Percentiles rank a stretch among this genome's conserved stretches.
phyloP scores from a whole-genome alignment of 1,140 invertebrate genomes.

The Trichonephila clavipes region DNA sequence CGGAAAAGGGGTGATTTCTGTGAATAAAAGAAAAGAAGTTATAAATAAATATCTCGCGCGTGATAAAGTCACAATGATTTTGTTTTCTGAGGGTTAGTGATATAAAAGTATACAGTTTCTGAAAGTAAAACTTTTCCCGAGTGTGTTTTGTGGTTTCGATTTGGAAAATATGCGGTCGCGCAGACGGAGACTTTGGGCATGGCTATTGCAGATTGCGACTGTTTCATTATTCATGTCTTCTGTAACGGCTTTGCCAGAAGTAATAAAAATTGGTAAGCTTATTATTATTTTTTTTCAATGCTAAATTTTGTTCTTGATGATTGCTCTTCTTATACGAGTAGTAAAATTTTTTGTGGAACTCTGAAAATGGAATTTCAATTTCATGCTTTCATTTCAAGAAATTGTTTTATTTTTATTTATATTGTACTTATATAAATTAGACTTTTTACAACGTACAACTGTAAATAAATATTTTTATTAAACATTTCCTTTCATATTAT shows the following conservation, averaged over 20 bases:
- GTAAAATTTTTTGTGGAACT: neutral
- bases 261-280: slow-evolving; percentile 67
- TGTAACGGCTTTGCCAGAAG: slow-evolving; percentile 59
- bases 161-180: slow-evolving; percentile 50
- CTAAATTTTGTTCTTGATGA: neutral
- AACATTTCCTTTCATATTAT: too few species aligned
- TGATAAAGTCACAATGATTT: too few species aligned
- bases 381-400: too few species aligned
- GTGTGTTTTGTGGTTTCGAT: neutral
- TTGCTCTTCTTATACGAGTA: neutral
- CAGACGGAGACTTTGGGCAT: slow-evolving; percentile 41
- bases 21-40: neutral
- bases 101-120: neutral
- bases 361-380: too few species aligned
- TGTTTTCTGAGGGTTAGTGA: neutral
- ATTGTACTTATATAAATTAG: too few species aligned
- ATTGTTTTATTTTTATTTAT: too few species aligned
- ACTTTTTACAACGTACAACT: too few species aligned
- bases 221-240: slow-evolving; percentile 21
- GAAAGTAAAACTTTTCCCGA: neutral
- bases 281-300: neutral
- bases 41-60: too few species aligned
- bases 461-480: too few species aligned
- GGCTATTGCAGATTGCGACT: slow-evolving; percentile 19
- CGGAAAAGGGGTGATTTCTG: neutral